Conservation (phyloP, 2,113 vertebrate species). For the Daphoenositta chrysoptera region DNA sequence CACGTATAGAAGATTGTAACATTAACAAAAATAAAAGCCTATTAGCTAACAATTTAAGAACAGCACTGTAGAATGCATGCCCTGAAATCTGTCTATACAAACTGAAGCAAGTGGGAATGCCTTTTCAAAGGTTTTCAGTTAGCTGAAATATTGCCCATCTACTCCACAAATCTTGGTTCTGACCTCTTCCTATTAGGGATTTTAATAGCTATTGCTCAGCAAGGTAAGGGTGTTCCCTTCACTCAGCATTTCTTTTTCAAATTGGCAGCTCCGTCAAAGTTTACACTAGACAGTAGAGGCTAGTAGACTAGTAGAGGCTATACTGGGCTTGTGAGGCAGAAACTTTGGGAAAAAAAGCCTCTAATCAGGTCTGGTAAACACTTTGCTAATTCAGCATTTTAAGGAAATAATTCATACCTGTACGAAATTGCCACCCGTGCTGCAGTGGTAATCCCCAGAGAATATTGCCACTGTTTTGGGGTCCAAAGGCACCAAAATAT, state of each 20-base stretch:
- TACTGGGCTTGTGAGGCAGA: neutral
- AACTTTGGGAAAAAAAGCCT: neutral
- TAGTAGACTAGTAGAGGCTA: too few relatives aligned
- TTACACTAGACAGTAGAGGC: too few relatives aligned
- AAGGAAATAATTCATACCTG: conserved; percentile 75
- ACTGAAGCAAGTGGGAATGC: neutral
- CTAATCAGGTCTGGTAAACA: neutral
- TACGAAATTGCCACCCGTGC: conserved; percentile 81
- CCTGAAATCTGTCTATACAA: neutral
- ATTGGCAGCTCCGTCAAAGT: neutral
- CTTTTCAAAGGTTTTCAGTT: neutral
- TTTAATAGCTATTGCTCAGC: neutral
- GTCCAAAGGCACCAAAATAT: conserved; percentile 73
- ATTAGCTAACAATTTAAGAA: neutral
- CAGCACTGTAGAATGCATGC: neutral
- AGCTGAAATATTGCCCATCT: neutral
- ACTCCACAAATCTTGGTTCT: neutral
- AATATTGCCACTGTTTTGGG: conserved; percentile 67
- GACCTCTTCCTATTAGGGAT: neutral
- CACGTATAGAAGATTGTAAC: neutral
- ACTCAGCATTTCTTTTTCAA: neutral
- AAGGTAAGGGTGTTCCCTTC: neutral
- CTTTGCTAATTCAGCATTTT: neutral
- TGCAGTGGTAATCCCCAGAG: conserved; percentile 86
- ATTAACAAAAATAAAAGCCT: neutral